Conservation (phyloP, 2,888 invertebrate species). For the Argyresthia albistria region DNA sequence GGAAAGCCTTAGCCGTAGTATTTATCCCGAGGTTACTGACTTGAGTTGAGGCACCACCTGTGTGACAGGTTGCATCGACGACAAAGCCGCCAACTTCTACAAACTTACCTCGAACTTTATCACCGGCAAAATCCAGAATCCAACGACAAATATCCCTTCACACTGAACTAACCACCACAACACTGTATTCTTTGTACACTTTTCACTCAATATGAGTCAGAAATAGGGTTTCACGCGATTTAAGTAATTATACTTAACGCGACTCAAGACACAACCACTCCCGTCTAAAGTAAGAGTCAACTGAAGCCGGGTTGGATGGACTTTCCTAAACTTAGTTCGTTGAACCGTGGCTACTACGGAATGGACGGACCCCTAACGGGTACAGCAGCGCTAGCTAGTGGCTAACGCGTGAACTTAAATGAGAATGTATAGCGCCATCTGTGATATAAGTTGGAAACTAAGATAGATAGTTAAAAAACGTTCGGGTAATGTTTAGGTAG, state of each 20-base stretch:
- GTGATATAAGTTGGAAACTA: too few species aligned
- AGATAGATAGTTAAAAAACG: too few species aligned
- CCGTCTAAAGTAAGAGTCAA: constrained; percentile 31
- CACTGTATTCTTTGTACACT: constrained; percentile 31
- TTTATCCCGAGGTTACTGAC: constrained; percentile 11
- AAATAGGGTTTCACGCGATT: constrained; percentile 57
- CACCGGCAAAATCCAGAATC: constrained; percentile 12
- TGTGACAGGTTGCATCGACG: constrained; percentile 62
- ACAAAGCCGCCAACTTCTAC: constrained; percentile 31
- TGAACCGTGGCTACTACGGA: not conserved
- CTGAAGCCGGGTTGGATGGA: not conserved
- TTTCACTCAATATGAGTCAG: constrained; percentile 29
- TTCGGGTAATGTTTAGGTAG: too few species aligned
- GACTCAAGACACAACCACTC: constrained; percentile 32
- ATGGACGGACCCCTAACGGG: not conserved
- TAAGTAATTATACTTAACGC: constrained; percentile 21
- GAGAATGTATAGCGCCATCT: not conserved
- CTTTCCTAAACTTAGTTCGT: not conserved
- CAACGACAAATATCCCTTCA: constrained; percentile 19
- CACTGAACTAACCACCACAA: constrained; percentile 27
- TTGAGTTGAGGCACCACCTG: constrained; percentile 63
- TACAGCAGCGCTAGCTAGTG: not conserved
- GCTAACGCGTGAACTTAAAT: not conserved
- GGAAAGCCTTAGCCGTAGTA: constrained; percentile 13
- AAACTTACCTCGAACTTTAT: constrained; percentile 36